phyloP scores from a whole-genome alignment of 2,888 invertebrate genomes.

The Pollenia amentaria region DNA sequence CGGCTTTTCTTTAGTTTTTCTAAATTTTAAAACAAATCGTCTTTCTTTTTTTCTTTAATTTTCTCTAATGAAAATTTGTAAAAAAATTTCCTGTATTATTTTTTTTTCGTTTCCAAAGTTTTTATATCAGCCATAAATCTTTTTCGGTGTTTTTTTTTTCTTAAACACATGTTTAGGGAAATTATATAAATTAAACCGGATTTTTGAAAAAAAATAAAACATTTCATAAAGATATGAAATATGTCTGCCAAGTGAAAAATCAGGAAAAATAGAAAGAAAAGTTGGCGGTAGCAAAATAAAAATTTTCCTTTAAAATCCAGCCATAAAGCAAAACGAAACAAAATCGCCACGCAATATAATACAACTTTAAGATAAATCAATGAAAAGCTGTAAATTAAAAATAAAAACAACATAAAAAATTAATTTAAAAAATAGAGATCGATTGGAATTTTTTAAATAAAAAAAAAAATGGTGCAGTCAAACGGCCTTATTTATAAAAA shows the following conservation, averaged over 20 bases:
- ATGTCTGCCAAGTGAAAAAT: too few species aligned
- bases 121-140: neutral
- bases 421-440: neutral
- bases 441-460: neutral
- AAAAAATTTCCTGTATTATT: too few species aligned
- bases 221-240: neutral
- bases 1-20: too few species aligned
- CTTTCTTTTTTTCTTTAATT: too few species aligned
- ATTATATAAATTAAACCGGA: constrained; percentile 48
- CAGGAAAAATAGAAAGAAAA: constrained; percentile 33
- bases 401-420: neutral
- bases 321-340: neutral
- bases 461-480: too few species aligned
- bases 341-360: neutral
- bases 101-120: too few species aligned
- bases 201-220: neutral
- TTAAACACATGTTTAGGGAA: constrained; percentile 29
- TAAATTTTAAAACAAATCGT: too few species aligned
- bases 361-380: neutral
- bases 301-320: constrained; percentile 10
- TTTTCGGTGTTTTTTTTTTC: neutral
- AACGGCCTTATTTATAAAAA: too few species aligned
- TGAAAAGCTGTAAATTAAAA: neutral
- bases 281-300: neutral
- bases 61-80: too few species aligned